These are phyloP conservation scores for Drosophila pseudoobscura DNA, from an alignment of 1,140 invertebrate species.

Conservation along the genomic window DNA sequence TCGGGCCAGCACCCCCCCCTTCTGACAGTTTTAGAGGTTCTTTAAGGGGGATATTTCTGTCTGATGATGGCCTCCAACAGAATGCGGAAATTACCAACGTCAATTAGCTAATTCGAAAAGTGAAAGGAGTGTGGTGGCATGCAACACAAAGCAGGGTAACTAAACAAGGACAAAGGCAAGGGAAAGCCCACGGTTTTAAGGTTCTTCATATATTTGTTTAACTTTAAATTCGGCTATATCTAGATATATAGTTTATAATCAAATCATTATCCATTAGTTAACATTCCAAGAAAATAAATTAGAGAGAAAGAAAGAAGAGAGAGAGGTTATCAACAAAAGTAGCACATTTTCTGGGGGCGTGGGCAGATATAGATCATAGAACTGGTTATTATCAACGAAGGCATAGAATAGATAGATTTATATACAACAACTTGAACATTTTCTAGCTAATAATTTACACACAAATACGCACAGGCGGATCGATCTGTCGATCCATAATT, in stretches of 20 bases:
- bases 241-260: slow-evolving; percentile 1
- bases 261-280: slow-evolving; percentile 45
- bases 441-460: slow-evolving; percentile 68
- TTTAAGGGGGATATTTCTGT: slow-evolving; percentile 49
- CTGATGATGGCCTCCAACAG: slow-evolving; percentile 20
- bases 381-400: no score
- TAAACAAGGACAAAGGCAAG: not conserved
- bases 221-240: slow-evolving; percentile 19
- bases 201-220: not conserved
- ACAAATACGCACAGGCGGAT: slow-evolving; percentile 21
- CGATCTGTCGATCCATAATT: slow-evolving; percentile 34
- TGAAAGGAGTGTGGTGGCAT: slow-evolving; percentile 18
- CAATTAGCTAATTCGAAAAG: slow-evolving; percentile 48
- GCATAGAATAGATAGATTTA: not conserved
- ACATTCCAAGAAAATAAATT: slow-evolving; percentile 36
- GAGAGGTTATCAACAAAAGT: not conserved
- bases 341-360: not conserved
- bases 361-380: not conserved
- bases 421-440: slow-evolving; percentile 43
- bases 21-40: slow-evolving; percentile 40
- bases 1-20: not conserved
- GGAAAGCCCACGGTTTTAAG: not conserved
- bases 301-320: slow-evolving; percentile 2
- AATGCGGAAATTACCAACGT: slow-evolving; percentile 47
- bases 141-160: slow-evolving; percentile 2